Percentiles rank a stretch among this genome's conserved stretches.
These are phyloP conservation scores for Hipposideros armiger DNA, from an alignment of 2,113 vertebrate genomes.

Conservation along the genomic window DNA sequence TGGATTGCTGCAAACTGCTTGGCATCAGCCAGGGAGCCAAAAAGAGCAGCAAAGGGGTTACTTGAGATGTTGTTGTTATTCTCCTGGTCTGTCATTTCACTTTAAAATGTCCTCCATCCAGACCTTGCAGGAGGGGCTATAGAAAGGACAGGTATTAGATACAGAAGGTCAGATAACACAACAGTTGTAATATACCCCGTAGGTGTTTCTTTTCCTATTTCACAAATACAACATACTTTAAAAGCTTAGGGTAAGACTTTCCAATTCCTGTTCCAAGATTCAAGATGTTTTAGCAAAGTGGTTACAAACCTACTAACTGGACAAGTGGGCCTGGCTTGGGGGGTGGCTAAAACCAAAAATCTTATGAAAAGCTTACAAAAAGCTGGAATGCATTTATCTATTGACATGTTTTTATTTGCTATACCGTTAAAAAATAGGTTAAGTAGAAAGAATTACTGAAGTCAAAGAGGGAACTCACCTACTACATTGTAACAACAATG, in stretches of 20 bases:
- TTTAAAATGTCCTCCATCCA: slow-evolving; percentile 91
- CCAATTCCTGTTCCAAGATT: slow-evolving; percentile 25
- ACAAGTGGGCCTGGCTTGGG: background rate
- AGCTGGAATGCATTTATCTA: background rate
- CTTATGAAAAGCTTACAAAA: slow-evolving; percentile 18
- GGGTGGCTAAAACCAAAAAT: slow-evolving; percentile 24
- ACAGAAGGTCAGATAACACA: background rate
- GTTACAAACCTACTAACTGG: slow-evolving; percentile 23
- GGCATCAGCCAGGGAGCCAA: slow-evolving; percentile 97
- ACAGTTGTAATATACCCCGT: background rate
- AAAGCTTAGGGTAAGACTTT: slow-evolving; percentile 42
- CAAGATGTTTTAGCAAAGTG: slow-evolving; percentile 57
- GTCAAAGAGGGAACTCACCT: background rate
- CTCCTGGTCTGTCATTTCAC: slow-evolving; percentile 99
- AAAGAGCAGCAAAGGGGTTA: slow-evolving; percentile 98
- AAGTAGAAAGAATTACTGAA: slow-evolving; percentile 16
- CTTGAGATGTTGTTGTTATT: slow-evolving; percentile 99
- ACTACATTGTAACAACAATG: background rate
- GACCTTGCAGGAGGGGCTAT: slow-evolving; percentile 76
- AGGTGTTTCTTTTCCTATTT: background rate
- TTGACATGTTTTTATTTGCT: background rate
- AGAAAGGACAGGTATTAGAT: slow-evolving; percentile 64
- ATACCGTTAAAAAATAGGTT: slow-evolving; percentile 17
- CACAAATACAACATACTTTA: background rate
- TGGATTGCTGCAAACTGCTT: slow-evolving; percentile 96